A percentile compares a stretch with the other conserved stretches of the same genome.
Conservation (phyloP, 2,888 invertebrate genomes). For the Xanthia icteritia region DNA sequence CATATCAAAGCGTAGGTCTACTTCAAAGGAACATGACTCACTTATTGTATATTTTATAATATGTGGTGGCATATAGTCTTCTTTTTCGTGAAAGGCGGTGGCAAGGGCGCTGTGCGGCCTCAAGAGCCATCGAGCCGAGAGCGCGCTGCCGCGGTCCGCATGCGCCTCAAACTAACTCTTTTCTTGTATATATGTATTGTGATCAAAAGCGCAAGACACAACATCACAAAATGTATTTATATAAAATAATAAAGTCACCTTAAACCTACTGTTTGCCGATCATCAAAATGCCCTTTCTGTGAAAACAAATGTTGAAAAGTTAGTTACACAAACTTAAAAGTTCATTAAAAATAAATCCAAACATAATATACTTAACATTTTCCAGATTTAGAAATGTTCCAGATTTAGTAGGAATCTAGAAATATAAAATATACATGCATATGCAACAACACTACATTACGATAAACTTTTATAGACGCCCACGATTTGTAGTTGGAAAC, state of each 20-base stretch:
- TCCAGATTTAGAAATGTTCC: too few relatives aligned
- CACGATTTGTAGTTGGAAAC: neutral
- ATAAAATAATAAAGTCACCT: neutral
- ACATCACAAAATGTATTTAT: constrained; percentile 40
- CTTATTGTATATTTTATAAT: constrained; percentile 65
- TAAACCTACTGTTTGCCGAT: neutral
- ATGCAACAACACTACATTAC: neutral
- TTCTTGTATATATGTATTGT: constrained; percentile 78
- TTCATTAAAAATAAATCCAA: neutral
- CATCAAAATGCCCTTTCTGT: neutral
- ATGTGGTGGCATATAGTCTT: constrained; percentile 63
- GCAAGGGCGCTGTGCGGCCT: constrained; percentile 80
- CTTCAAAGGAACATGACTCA: constrained; percentile 39
- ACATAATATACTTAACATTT: neutral
- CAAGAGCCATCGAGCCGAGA: constrained; percentile 86
- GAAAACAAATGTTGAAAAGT: neutral
- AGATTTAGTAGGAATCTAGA: neutral
- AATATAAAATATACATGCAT: neutral
- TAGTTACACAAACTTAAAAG: neutral
- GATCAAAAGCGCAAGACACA: constrained; percentile 82
- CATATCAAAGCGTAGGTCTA: neutral
- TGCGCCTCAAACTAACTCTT: constrained; percentile 83
- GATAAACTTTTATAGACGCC: neutral
- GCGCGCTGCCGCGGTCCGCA: constrained; percentile 77
- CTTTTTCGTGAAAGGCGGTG: constrained; percentile 79